phyloP scores from a whole-genome alignment of 2,113 vertebrate species.

The Parus major region DNA sequence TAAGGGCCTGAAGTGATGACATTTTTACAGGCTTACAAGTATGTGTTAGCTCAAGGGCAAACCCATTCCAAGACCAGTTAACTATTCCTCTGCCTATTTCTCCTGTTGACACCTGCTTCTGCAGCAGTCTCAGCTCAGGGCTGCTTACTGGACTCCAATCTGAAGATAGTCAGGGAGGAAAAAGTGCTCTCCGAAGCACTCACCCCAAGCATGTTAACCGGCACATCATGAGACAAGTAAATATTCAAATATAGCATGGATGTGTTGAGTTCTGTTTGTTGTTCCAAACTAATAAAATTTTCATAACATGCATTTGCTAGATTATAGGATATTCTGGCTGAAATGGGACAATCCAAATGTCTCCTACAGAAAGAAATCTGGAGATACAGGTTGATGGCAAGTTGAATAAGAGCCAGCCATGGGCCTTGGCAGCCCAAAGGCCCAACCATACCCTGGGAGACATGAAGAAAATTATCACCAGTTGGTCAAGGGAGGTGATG shows the following conservation, averaged over 20 bases:
- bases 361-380: background rate
- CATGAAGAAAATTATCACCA: background rate
- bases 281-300: background rate
- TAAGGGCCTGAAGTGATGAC: background rate
- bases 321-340: background rate
- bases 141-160: background rate
- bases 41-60: background rate
- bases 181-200: background rate
- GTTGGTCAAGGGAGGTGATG: accelerated
- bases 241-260: background rate
- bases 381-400: accelerated
- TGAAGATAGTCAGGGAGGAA: background rate
- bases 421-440: background rate
- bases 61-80: background rate
- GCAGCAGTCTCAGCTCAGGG: background rate
- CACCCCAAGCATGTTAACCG: background rate
- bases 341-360: background rate
- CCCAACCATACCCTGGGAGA: accelerated
- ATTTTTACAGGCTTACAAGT: background rate
- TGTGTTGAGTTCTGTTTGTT: background rate
- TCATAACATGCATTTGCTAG: background rate
- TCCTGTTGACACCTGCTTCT: background rate
- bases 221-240: background rate
- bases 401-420: accelerated
- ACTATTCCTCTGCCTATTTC: background rate